phyloP scores from a whole-genome alignment of 2,113 vertebrate genomes.

The Pelecanus crispus region DNA sequence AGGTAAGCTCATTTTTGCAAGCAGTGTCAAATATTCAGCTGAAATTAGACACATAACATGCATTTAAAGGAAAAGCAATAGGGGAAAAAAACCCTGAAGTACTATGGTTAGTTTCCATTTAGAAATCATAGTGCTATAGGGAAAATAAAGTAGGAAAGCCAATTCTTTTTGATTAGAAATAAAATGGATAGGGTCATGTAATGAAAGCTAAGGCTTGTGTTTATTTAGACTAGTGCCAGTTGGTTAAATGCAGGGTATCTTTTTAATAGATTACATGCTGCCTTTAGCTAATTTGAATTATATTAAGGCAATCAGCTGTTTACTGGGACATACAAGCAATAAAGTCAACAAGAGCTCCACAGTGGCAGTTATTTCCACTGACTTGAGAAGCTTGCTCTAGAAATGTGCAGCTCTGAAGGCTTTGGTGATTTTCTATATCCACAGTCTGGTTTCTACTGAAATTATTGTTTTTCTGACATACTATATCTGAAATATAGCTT shows the following conservation, averaged over 20 bases:
- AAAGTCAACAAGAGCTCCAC: not conserved
- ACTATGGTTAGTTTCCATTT: not conserved
- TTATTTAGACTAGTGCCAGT: not conserved
- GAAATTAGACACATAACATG: not conserved
- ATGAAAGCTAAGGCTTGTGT: not conserved
- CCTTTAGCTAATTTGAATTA: conserved; percentile 26
- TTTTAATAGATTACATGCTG: not conserved
- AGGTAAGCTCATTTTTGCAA: not conserved
- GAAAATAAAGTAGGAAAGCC: not conserved
- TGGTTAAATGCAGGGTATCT: not conserved
- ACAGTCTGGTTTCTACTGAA: not conserved
- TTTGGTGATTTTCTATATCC: not conserved
- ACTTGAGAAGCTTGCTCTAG: not conserved
- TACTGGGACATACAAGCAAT: not conserved
- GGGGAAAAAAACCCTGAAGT: not conserved
- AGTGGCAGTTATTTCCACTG: not conserved
- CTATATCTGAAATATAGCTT: not conserved
- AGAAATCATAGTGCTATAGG: not conserved
- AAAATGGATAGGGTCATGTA: not conserved
- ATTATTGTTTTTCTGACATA: not conserved
- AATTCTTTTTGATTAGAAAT: not conserved
- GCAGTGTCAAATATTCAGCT: not conserved
- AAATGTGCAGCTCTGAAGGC: not conserved
- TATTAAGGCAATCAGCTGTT: not conserved
- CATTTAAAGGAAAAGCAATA: not conserved